Percentiles rank a stretch among this genome's conserved stretches.
phyloP scores from a whole-genome alignment of 2,113 vertebrate genomes.

The Lamprologus tigripictilis region DNA sequence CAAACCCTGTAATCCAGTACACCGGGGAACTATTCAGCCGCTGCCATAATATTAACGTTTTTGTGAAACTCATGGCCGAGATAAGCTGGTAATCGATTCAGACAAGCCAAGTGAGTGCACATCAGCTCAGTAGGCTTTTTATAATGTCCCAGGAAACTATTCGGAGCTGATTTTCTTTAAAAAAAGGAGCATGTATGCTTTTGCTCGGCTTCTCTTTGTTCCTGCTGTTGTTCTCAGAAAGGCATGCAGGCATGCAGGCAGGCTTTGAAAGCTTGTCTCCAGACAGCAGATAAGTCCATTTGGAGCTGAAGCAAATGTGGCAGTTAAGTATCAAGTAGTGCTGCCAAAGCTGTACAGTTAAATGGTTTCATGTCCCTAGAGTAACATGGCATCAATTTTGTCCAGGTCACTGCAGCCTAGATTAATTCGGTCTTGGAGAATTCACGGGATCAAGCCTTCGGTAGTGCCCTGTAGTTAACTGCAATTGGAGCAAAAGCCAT shows the following conservation, averaged over 20 bases:
- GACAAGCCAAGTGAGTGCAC: background rate
- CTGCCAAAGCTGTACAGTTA: conserved; percentile 5
- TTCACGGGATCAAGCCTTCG: background rate
- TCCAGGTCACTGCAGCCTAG: conserved; percentile 48
- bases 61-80: background rate
- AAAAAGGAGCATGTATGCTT: background rate
- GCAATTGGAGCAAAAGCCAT: background rate
- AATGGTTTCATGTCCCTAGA: conserved; percentile 22
- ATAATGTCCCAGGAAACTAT: background rate
- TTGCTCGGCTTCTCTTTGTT: background rate
- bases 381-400: conserved; percentile 22
- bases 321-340: conserved; percentile 10
- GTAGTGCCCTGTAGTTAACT: conserved; percentile 6
- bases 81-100: conserved; percentile 18
- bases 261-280: background rate
- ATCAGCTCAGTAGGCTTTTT: background rate
- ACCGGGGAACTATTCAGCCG: background rate
- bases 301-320: conserved; percentile 21
- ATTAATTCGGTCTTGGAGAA: conserved; percentile 26
- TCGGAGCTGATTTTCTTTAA: background rate
- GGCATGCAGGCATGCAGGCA: background rate
- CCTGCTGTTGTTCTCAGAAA: background rate
- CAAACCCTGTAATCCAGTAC: conserved; percentile 11
- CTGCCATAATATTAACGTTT: conserved; percentile 19
- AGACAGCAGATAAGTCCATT: conserved; percentile 3